These are phyloP conservation scores for Melanophora roralis DNA, from an alignment of 2,888 invertebrate genomes.

Conservation along the genomic window DNA sequence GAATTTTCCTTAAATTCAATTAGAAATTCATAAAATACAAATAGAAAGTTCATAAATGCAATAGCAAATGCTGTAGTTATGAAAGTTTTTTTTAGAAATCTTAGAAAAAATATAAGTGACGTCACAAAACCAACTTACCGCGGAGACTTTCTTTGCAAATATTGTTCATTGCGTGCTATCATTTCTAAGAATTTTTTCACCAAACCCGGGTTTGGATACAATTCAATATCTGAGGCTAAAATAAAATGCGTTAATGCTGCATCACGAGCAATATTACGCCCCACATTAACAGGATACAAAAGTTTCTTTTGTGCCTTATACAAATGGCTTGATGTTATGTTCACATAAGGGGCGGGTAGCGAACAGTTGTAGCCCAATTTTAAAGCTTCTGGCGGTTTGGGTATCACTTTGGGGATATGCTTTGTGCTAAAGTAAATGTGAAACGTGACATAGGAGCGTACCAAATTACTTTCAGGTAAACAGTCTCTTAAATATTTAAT, in stretches of 20 bases:
- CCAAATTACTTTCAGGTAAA: conserved; percentile 81
- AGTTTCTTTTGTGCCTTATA: conserved; percentile 89
- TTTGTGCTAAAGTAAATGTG: conserved; percentile 92
- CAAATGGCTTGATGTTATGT: conserved; percentile 82
- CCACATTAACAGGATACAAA: conserved; percentile 93
- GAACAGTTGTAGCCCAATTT: conserved; percentile 84
- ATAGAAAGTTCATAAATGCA: no score
- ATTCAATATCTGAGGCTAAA: conserved; percentile 91
- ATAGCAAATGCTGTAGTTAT: no score
- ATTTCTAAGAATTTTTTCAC: conserved; percentile 89
- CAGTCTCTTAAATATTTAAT: conserved; percentile 90
- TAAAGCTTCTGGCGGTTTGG: conserved; percentile 81
- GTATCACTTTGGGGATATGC: conserved; percentile 88
- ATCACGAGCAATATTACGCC: conserved; percentile 91
- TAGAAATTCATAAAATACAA: no score
- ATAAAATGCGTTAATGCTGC: conserved; percentile 89
- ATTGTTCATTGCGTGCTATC: conserved; percentile 85
- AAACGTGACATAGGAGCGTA: conserved; percentile 89
- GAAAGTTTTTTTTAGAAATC: no score
- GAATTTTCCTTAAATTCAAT: no score
- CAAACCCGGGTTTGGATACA: conserved; percentile 91
- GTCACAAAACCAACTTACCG: conserved; percentile 71
- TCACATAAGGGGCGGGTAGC: conserved; percentile 83
- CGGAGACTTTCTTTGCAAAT: conserved; percentile 80
- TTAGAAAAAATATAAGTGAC: no score